Evolutionary conservation across 1,140 invertebrate genomes (phyloP), one percentile per base, ranked within the genome.

Genomic region (Achatina immaculata): DNA sequence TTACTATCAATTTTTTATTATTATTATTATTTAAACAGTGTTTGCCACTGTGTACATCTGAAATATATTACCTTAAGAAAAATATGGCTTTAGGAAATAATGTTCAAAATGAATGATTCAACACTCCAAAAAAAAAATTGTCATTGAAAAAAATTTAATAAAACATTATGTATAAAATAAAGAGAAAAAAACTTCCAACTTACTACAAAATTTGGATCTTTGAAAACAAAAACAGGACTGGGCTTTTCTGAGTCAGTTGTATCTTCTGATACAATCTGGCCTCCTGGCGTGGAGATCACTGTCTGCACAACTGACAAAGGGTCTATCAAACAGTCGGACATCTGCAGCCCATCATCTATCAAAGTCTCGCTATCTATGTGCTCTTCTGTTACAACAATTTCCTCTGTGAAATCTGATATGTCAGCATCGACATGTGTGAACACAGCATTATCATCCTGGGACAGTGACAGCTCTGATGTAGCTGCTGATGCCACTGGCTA

Each of bases 181-280:
- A n/a, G n/a, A n/a, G n/a, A n/a, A n/a, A n/a, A n/a, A n/a, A n/a
- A 40, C 0, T 45, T 48, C 16, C n/a, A 36, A 75, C 83, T 83
- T 86, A 91, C 90, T 81, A 91, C 86, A 86, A 90, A 91, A 58
- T 84, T 88, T n/a, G 86, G 85, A 82, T 91, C 88, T 84, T 91
- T 91, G 80, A 91, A 91, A 40, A 88, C 74, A 62, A 84, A 85
- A 73, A 84, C 43, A 28, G 81, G 65, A 28, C 55, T 58, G 38
- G 72, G 72, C 21, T 78, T 71, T 21, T 48, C 73, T 21, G 43
- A 40, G 0, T 90, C 88, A 45, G 85, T 84, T 0, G 73, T 78
- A 7, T 68, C 78, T 28, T 69, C 68, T 43, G 80, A 31, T 48
- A 28, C 0, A 31, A 51, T 21, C 69, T 58, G 76, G n/a, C 58